These are phyloP conservation scores for Toxotes lorentzi DNA, from an alignment of 2,797 vertebrate species.

Conservation along the genomic window DNA sequence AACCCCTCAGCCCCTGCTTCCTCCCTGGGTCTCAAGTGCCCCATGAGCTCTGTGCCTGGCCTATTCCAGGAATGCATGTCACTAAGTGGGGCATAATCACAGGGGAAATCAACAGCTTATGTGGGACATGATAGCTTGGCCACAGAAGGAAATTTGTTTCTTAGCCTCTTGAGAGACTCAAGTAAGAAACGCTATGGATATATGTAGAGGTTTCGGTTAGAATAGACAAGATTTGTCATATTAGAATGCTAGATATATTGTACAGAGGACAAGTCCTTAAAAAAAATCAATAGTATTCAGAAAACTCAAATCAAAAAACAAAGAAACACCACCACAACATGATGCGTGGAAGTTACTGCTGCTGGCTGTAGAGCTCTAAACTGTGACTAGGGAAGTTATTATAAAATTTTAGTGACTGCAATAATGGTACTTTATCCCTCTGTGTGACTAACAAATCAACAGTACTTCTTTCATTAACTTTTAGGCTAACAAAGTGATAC, in stretches of 20 bases:
- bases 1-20: constrained; percentile 34
- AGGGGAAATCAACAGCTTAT: constrained; percentile 67
- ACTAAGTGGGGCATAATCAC: constrained; percentile 78
- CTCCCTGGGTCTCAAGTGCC: constrained; percentile 61
- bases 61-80: constrained; percentile 80
- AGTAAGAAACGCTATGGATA: constrained; percentile 15
- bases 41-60: constrained; percentile 55
- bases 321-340: too few species aligned
- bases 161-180: constrained; percentile 20
- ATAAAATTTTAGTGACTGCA: not conserved
- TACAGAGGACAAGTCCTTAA: not conserved
- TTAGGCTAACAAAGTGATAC: not conserved
- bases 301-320: too few species aligned
- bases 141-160: constrained; percentile 34
- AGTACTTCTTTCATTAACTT: not conserved
- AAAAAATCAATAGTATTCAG: not conserved
- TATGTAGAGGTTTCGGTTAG: not conserved
- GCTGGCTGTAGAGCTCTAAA: not conserved
- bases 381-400: not conserved
- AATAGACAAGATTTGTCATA: not conserved
- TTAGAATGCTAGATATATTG: not conserved
- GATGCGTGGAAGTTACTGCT: not conserved
- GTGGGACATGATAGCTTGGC: constrained; percentile 53
- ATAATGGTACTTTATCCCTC: not conserved
- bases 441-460: not conserved